phyloP scores from a whole-genome alignment of 2,797 vertebrate genomes.

The Nasua narica region DNA sequence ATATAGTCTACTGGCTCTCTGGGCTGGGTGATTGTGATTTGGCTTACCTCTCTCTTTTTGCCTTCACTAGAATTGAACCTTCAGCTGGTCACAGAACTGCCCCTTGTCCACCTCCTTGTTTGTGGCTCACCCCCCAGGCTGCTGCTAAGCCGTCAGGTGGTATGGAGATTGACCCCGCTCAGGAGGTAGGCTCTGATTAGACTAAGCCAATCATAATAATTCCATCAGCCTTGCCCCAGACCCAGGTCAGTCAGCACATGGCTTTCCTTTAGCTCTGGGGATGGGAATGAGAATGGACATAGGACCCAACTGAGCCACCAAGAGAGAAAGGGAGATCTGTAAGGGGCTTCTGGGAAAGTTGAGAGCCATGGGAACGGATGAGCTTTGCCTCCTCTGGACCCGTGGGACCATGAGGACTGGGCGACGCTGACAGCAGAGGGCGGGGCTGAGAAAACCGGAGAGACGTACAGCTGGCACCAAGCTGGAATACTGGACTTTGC shows the following conservation, averaged over 20 bases:
- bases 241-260: background rate
- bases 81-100: background rate
- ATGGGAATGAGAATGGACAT: background rate
- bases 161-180: constrained; percentile 60
- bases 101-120: background rate
- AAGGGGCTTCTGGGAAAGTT: background rate
- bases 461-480: background rate
- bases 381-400: constrained; percentile 6
- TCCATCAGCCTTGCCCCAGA: constrained; percentile 38
- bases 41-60: background rate
- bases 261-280: constrained; percentile 30
- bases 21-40: background rate
- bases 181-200: constrained; percentile 4
- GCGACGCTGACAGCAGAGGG: background rate
- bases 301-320: background rate
- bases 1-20: background rate
- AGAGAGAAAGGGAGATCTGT: background rate
- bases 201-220: constrained; percentile 57
- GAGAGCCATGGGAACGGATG: background rate
- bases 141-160: constrained; percentile 13
- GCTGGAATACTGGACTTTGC: background rate
- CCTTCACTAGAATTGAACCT: background rate
- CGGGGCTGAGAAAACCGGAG: background rate
- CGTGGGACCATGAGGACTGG: background rate
- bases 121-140: background rate